Conservation (phyloP, 2,888 invertebrate species). For the Girardia tigrina region DNA sequence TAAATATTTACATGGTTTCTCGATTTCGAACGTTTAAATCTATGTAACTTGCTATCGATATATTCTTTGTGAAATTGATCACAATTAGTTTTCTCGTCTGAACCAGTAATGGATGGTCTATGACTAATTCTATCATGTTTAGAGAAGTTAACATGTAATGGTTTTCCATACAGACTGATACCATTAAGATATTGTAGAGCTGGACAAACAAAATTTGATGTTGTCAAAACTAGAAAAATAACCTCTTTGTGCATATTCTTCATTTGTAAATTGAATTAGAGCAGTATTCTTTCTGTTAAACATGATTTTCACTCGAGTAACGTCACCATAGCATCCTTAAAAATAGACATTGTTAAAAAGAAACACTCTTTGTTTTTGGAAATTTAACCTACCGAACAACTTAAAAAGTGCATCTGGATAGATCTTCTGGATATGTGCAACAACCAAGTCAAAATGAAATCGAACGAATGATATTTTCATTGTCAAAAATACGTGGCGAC, state of each 20-base stretch:
- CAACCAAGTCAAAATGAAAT: conserved; percentile 1
- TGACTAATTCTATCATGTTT: conserved; percentile 6
- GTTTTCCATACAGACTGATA: neutral
- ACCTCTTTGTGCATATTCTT: conserved; percentile 20
- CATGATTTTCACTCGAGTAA: conserved; percentile 33
- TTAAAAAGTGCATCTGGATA: conserved; percentile 37
- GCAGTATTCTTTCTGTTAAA: conserved; percentile 30
- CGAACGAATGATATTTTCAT: neutral
- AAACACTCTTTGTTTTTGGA: neutral
- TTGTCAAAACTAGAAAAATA: neutral
- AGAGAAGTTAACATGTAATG: neutral
- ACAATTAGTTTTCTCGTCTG: neutral
- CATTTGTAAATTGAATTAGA: conserved; percentile 31
- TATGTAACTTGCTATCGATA: neutral
- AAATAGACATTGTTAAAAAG: neutral
- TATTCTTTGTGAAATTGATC: neutral
- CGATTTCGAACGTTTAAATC: neutral
- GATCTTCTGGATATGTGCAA: conserved; percentile 35
- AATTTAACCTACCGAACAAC: conserved; percentile 36
- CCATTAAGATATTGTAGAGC: neutral
- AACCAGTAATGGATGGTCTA: neutral
- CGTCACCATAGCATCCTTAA: conserved; percentile 34
- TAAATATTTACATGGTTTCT: neutral
- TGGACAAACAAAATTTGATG: neutral
- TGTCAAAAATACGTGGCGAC: neutral